Conservation (phyloP, 2,113 vertebrate genomes). For the Oxyruncus cristatus region DNA sequence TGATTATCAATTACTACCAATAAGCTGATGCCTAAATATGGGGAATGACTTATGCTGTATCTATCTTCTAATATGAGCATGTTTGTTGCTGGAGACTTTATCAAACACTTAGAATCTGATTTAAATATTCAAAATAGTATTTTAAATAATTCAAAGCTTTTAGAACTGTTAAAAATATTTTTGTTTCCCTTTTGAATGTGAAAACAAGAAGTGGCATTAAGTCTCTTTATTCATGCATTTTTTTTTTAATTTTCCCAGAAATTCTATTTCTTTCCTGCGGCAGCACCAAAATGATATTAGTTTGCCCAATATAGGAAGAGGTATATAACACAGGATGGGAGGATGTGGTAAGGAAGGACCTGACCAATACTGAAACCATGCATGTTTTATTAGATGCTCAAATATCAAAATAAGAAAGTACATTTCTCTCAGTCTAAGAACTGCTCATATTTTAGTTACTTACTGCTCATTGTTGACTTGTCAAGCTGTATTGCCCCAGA, state of each 20-base stretch:
- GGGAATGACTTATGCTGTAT: background rate
- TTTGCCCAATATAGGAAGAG: background rate
- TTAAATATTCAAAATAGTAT: background rate
- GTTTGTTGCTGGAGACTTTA: background rate
- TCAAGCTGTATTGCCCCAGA: background rate
- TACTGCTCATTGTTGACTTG: background rate
- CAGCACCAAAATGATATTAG: background rate
- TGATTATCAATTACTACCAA: background rate
- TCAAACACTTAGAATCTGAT: background rate
- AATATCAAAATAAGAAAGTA: background rate
- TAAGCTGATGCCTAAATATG: background rate
- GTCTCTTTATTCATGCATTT: background rate
- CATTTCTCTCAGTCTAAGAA: background rate
- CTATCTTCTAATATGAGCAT: background rate
- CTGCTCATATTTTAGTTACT: background rate
- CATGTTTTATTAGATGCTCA: background rate
- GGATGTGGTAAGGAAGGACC: background rate
- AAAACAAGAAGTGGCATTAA: background rate
- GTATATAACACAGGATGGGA: background rate
- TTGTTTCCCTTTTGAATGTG: background rate
- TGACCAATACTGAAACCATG: background rate
- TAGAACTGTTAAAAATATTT: background rate
- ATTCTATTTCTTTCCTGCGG: background rate
- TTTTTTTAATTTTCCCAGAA: background rate
- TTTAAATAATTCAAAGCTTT: background rate